Evolutionary conservation across 2,888 invertebrate genomes (phyloP), one percentile per base, ranked within the genome.

Genomic region (Diaprepes abbreviatus): DNA sequence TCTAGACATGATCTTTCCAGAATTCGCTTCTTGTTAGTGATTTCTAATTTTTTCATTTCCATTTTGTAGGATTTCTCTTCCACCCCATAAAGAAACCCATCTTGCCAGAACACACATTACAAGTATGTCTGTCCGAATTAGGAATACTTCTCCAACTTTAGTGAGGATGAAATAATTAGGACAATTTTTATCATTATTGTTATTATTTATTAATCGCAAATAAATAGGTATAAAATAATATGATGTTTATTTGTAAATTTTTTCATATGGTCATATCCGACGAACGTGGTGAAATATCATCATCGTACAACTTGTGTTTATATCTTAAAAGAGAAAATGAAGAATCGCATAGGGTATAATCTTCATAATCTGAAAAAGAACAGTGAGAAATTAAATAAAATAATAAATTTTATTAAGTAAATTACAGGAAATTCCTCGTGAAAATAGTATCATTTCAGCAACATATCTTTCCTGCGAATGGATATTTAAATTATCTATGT

Each of bases 71-170:
- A 83, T 89, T 19, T 92, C 89, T 0, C 83, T 84, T 0, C 85
- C 90, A 0, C 93, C 93, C 0, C 90, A 92, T 74, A 87, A 87
- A 43, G 89, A 89, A 66, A 90, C 91, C 0, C 88, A 92, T 52
- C 82, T 91, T 24, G 92, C 91, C n/a, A 0, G 92, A 93, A 81
- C 92, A 92, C 77, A 88, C 91, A 0, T 82, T 93, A 33, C 85
- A 90, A 1, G 86, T 89, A 0, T 92, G 92, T 78, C 87, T 88
- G 75, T 89, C 90, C 0, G 84, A 88, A 40, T 76, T 77, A 7
- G 90, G 90, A 9, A 91, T 21, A 60, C 70, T 17, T 70, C 59
- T 2, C 43, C 17, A 7, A 36, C 36, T 10, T 35, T 54, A 12
- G 10, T 19, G 5, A 33, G 35, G 9, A 7, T 9, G 3, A 54